Conservation (phyloP, 1,140 invertebrate species). For the Mizuhopecten yessoensis region DNA sequence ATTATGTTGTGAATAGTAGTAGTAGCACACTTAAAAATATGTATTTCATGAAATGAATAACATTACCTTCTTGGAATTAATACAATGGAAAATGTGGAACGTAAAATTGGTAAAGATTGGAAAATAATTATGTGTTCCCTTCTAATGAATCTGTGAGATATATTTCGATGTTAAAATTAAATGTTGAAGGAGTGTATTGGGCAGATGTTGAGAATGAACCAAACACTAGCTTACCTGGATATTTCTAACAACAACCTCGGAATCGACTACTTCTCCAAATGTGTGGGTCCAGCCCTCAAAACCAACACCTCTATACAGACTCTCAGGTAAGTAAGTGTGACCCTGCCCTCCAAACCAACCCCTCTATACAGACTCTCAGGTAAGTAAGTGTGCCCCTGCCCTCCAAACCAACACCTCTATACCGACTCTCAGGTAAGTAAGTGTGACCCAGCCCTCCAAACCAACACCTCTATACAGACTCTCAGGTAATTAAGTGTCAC, state of each 20-base stretch:
- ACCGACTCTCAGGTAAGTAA: constrained; percentile 70
- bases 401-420: constrained; percentile 73
- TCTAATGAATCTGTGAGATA: too few species aligned
- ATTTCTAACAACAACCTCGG: constrained; percentile 78
- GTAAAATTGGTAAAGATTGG: too few species aligned
- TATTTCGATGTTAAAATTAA: too few species aligned
- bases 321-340: constrained; percentile 67
- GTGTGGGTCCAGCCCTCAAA: constrained; percentile 74
- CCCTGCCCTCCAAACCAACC: background rate
- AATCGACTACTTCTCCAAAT: constrained; percentile 78
- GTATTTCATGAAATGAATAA: too few species aligned
- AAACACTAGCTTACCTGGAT: constrained; percentile 72
- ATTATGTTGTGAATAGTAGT: too few species aligned
- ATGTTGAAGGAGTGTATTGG: constrained; percentile 75
- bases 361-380: background rate
- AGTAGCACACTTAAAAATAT: too few species aligned
- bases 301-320: constrained; percentile 70
- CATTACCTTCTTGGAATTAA: too few species aligned
- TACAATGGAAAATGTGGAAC: too few species aligned
- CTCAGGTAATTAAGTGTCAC: background rate
- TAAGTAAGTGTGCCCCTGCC: constrained; percentile 48
- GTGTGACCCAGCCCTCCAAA: background rate
- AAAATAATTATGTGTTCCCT: too few species aligned
- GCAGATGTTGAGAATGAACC: constrained; percentile 69
- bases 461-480: background rate